A percentile compares a stretch with the other conserved stretches of the same genome.
phyloP scores from a whole-genome alignment of 2,113 vertebrate species.

The Semicossyphus pulcher region DNA sequence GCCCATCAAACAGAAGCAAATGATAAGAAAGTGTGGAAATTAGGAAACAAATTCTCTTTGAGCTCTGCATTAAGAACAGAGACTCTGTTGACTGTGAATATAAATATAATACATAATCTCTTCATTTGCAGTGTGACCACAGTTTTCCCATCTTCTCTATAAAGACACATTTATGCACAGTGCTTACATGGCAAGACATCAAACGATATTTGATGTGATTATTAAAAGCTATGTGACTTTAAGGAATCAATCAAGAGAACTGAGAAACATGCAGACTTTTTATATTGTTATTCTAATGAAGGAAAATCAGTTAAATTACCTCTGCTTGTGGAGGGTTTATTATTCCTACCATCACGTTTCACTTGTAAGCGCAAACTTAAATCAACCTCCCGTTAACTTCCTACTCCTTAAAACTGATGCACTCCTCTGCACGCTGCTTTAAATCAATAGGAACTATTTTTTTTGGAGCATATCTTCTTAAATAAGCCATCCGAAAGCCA shows the following conservation, averaged over 20 bases:
- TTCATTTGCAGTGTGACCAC: neutral
- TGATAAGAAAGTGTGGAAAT: neutral
- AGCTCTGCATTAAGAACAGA: neutral
- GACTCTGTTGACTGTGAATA: too few relatives aligned
- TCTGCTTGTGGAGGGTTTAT: neutral
- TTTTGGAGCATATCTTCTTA: neutral
- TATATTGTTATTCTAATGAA: neutral
- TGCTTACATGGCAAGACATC: neutral
- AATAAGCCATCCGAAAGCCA: slow-evolving; percentile 15
- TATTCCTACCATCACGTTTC: neutral
- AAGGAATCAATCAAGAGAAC: neutral
- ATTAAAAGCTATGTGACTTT: neutral
- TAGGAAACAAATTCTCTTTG: neutral
- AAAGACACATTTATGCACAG: neutral
- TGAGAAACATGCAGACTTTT: neutral
- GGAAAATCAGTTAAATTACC: neutral
- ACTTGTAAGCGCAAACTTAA: neutral
- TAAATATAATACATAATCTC: too few relatives aligned
- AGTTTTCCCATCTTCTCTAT: neutral
- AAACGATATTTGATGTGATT: neutral
- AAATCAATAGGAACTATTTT: neutral
- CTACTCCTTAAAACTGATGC: neutral
- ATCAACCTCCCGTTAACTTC: neutral
- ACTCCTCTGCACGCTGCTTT: neutral
- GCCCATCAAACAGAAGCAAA: neutral